Evolutionary conservation across 2,113 vertebrate genomes (phyloP).

Genomic region (Cyanistes caeruleus): DNA sequence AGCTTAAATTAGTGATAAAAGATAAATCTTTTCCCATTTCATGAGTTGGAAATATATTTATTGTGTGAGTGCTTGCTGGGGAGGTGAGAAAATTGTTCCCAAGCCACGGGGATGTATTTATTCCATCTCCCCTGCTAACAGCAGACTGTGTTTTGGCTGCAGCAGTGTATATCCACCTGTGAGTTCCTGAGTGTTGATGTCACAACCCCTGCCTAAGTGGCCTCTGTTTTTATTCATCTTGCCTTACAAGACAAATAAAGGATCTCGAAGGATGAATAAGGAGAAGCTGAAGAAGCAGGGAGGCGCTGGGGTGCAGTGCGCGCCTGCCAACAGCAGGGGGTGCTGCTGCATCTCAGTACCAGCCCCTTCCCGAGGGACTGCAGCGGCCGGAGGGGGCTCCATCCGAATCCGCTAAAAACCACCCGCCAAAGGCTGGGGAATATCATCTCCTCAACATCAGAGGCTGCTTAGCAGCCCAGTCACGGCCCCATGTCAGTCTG

Average conservation of each 20-base stretch:
- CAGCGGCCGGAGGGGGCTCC: background rate
- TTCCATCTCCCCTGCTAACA: background rate
- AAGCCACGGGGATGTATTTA: background rate
- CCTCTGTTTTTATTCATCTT: conserved; percentile 7
- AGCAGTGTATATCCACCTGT: background rate
- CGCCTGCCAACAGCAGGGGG: background rate
- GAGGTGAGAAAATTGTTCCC: conserved; percentile 3
- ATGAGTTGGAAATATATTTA: background rate
- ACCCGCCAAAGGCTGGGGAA: background rate
- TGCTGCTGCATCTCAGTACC: background rate
- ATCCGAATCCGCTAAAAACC: background rate
- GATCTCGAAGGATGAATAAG: background rate
- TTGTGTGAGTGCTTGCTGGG: background rate
- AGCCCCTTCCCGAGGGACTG: background rate
- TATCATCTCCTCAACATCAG: background rate
- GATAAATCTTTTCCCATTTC: background rate
- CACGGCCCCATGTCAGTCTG: conserved; percentile 3
- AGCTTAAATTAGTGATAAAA: conserved; percentile 24
- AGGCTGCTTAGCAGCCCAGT: conserved; percentile 24
- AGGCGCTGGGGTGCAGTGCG: background rate
- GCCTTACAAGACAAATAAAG: conserved; percentile 6
- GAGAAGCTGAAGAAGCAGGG: background rate
- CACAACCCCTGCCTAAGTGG: background rate
- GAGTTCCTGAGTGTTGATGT: background rate
- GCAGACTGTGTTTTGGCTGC: background rate